Evolutionary conservation across 1,140 invertebrate species (phyloP).

Genomic region (Drosophila quadrilineata): DNA sequence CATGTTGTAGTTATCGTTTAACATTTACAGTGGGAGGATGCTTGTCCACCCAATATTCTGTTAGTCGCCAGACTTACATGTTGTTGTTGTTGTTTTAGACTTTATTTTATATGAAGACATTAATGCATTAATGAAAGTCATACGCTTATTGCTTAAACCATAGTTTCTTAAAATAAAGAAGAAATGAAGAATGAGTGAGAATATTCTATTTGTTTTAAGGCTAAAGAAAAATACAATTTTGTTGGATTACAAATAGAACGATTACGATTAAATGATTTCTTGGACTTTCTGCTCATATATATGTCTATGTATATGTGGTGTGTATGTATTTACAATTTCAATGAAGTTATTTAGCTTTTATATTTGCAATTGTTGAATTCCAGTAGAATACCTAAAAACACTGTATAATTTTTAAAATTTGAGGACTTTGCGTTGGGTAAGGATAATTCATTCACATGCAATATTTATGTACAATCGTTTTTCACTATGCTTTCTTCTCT

Average conservation of each 20-base stretch:
- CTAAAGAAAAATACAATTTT: background rate
- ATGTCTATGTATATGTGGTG: background rate
- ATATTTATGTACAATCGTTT: too few relatives aligned
- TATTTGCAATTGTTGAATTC: constrained; percentile 41
- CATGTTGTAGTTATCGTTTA: too few relatives aligned
- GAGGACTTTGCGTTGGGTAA: too few relatives aligned
- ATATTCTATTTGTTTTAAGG: constrained; percentile 4
- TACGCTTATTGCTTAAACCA: constrained; percentile 15
- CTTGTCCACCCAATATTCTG: too few relatives aligned
- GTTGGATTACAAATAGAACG: constrained; percentile 12
- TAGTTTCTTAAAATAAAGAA: constrained; percentile 18
- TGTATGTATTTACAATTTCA: constrained; percentile 63
- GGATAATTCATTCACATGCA: too few relatives aligned
- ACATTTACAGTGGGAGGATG: too few relatives aligned
- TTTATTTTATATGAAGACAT: constrained; percentile 52
- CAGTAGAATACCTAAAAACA: too few relatives aligned
- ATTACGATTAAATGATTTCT: constrained; percentile 10
- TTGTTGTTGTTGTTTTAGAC: constrained; percentile 2
- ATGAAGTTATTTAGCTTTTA: constrained; percentile 41
- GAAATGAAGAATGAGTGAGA: background rate
- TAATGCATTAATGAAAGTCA: constrained; percentile 42
- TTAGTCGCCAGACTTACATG: too few relatives aligned
- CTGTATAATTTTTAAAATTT: too few relatives aligned
- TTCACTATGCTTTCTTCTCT: too few relatives aligned
- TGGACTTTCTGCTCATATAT: background rate